Evolutionary conservation across 2,113 vertebrate genomes (phyloP).

Genomic region (Tenrec ecaudatus): DNA sequence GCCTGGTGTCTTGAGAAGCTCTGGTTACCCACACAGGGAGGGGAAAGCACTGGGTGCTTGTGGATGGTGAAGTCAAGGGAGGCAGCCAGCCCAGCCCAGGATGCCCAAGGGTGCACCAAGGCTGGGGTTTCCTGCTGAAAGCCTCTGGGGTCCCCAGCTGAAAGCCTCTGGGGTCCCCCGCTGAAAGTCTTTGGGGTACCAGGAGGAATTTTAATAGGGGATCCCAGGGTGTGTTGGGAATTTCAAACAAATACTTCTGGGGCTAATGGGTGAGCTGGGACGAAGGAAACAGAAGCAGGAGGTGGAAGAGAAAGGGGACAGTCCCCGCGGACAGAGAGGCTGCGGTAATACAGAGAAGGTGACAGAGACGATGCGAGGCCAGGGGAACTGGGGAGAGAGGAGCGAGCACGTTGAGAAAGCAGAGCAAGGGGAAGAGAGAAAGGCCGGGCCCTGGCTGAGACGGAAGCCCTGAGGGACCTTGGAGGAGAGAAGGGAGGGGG

Average conservation of each 20-base stretch:
- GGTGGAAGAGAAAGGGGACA: not conserved
- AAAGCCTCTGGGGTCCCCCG: not conserved
- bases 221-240: fast-evolving
- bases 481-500: too few species aligned
- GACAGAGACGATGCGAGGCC: not conserved
- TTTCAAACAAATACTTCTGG: not conserved
- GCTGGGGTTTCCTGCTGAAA: fast-evolving
- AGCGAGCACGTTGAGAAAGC: not conserved
- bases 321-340: not conserved
- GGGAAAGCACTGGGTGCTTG: fast-evolving
- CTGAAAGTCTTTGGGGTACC: not conserved
- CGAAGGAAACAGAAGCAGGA: not conserved
- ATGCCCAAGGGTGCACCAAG: fast-evolving
- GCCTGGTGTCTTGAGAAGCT: not conserved
- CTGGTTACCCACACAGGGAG: fast-evolving
- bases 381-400: not conserved
- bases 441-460: not conserved
- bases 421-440: not conserved
- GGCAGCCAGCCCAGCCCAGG: not conserved
- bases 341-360: not conserved
- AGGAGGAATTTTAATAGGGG: not conserved
- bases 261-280: not conserved
- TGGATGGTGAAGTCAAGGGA: not conserved
- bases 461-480: not conserved
- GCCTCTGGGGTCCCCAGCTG: not conserved